Evolutionary conservation across 2,888 invertebrate genomes (phyloP), one percentile per base, ranked within the genome.

Genomic region (Pseudococcus jackbeardsleyi): DNA sequence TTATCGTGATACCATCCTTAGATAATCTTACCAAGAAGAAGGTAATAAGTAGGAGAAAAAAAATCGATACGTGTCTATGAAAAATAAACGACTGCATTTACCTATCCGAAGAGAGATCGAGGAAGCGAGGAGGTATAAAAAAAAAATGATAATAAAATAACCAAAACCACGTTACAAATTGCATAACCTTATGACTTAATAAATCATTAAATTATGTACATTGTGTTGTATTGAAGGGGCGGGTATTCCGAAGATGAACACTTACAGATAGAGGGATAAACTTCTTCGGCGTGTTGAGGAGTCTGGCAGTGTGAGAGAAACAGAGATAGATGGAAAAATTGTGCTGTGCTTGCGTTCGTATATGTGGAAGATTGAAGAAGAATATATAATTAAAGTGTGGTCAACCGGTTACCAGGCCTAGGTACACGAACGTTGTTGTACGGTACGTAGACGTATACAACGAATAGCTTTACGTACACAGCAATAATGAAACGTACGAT

Each of bases 131-230:
- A 17, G 15, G 79, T 42, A 33, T 33, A 33, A 33, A 33, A 42
- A 33, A 42, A 77, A 77, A 86, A 64, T 42, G 48, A 68, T 39
- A 72, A 86, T n/a, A 64, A 85, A 85, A 85, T 46, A 72, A 86
- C 79, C 79, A 86, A 86, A 86, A 42, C 59, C 86, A 68, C 64
- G 64, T 86, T 86, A 86, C 86, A 86, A 86, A 86, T 86, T 86
- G 86, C 86, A 86, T 86, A 86, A 86, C 86, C 86, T 86, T 86
- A 86, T 86, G 86, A 86, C 86, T 86, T 86, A 86, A 86, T 86
- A 86, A 86, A 86, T 86, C 86, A 86, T 86, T 86, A 68, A 86
- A 86, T 86, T 86, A 86, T 86, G 86, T 86, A 86, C 86, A 86
- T 86, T 86, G 86, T 86, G 86, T 72, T 86, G 86, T 86, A 86